Evolutionary conservation across 2,888 invertebrate genomes (phyloP).

Genomic region (Apotomis turbidana): DNA sequence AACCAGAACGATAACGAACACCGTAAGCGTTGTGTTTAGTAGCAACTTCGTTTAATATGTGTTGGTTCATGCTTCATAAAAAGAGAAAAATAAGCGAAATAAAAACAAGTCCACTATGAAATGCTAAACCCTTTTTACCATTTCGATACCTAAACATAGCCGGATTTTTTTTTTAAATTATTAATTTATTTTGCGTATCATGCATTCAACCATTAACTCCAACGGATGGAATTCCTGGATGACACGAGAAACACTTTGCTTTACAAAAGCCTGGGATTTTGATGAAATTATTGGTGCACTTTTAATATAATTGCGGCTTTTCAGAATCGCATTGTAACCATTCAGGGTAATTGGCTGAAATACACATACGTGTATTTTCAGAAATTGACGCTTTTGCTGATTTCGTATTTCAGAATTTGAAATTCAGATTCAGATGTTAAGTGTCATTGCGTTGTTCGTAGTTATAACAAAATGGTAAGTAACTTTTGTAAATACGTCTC

Average conservation of each 20-base stretch:
- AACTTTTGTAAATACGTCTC: too few species aligned
- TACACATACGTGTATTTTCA: conserved; percentile 5
- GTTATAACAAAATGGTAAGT: too few species aligned
- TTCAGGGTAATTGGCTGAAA: conserved; percentile 26
- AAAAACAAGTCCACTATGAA: too few species aligned
- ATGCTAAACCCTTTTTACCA: too few species aligned
- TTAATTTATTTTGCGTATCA: conserved; percentile 44
- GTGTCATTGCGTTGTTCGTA: background rate
- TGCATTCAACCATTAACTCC: conserved; percentile 47
- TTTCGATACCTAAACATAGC: too few species aligned
- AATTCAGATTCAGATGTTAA: background rate
- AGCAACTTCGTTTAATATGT: too few species aligned
- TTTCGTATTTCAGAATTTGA: background rate
- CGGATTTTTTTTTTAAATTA: too few species aligned
- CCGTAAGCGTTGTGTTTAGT: too few species aligned
- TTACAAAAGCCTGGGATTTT: conserved; percentile 23
- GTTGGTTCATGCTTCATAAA: too few species aligned
- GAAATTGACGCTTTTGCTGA: conserved; percentile 4
- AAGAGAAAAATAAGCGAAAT: too few species aligned
- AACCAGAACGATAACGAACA: too few species aligned
- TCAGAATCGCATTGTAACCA: conserved; percentile 12
- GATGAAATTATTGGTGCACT: conserved; percentile 24
- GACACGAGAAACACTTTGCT: conserved; percentile 23
- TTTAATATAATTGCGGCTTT: conserved; percentile 35
- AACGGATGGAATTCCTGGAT: conserved; percentile 43